Evolutionary conservation across 2,888 invertebrate genomes (phyloP).

Genomic region (Leucophenga maculata): DNA sequence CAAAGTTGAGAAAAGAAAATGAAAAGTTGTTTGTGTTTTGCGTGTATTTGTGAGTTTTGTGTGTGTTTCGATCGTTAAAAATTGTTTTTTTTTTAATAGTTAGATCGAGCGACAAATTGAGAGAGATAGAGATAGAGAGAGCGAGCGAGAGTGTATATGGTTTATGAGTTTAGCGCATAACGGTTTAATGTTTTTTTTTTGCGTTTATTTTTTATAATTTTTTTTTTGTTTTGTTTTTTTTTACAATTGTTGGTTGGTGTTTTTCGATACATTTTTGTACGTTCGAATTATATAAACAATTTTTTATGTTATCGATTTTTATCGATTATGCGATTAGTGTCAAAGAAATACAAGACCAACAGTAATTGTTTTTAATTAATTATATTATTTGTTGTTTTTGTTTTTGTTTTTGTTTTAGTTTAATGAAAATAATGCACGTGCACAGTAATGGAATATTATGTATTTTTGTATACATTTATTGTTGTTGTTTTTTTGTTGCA

Average conservation of each 20-base stretch:
- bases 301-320: slow-evolving; percentile 40
- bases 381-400: slow-evolving; percentile 14
- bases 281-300: slow-evolving; percentile 16
- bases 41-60: not conserved
- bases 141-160: too few species aligned
- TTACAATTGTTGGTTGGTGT: slow-evolving; percentile 35
- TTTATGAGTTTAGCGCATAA: too few species aligned
- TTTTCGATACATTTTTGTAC: not conserved
- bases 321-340: slow-evolving; percentile 5
- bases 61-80: too few species aligned
- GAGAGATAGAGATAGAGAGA: too few species aligned
- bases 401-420: slow-evolving; percentile 17
- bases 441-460: slow-evolving; percentile 62
- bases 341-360: slow-evolving; percentile 10
- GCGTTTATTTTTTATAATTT: slow-evolving; percentile 30
- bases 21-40: not conserved
- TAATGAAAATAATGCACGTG: slow-evolving; percentile 56
- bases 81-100: too few species aligned
- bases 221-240: slow-evolving; percentile 24
- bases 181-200: too few species aligned
- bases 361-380: slow-evolving; percentile 16
- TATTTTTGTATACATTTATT: slow-evolving; percentile 65
- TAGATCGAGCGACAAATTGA: too few species aligned
- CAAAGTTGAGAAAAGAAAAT: not conserved
- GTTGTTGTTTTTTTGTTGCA: slow-evolving; percentile 37